Evolutionary conservation across 53 echinoderm and acorn worm species (phyloP).

Genomic region (Holothuria leucospilota): DNA sequence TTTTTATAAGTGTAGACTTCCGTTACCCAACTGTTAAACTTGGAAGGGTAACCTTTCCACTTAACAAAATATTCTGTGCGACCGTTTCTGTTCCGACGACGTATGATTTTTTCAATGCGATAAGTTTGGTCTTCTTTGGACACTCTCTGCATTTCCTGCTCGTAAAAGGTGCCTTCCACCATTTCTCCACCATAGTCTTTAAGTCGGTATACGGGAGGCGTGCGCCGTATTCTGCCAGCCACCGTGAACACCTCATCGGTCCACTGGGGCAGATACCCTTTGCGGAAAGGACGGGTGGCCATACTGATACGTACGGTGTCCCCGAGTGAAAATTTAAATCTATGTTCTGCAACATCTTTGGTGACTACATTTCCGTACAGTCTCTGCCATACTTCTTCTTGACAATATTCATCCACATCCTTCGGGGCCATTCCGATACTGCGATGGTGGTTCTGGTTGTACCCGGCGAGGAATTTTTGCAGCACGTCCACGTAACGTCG

Average conservation of each 20-base stretch:
- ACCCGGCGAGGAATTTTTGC: background rate
- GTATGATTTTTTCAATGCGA: constrained; percentile 36
- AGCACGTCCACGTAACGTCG: constrained; percentile 3
- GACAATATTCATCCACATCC: constrained; percentile 11
- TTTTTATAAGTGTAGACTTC: constrained; percentile 13
- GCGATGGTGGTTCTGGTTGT: constrained; percentile 36
- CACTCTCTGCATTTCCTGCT: constrained; percentile 50
- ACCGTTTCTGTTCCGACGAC: background rate
- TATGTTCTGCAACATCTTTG: background rate
- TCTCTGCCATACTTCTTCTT: constrained; percentile 43
- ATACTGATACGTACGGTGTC: constrained; percentile 26
- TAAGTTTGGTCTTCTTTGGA: background rate
- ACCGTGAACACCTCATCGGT: constrained; percentile 54
- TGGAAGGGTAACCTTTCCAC: background rate
- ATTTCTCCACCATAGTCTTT: constrained; percentile 32
- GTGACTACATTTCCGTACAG: background rate
- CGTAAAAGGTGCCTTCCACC: constrained; percentile 4
- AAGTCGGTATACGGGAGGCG: constrained; percentile 31
- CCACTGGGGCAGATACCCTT: constrained; percentile 53
- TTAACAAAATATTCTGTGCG: constrained; percentile 40
- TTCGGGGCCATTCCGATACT: constrained; percentile 37
- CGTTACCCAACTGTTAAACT: background rate
- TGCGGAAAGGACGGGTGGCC: constrained; percentile 43
- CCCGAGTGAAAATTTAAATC: background rate
- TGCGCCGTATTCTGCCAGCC: background rate